Base-by-base conservation (phyloP, 2,797 vertebrate species). In the Eulemur mongoz region DNA sequence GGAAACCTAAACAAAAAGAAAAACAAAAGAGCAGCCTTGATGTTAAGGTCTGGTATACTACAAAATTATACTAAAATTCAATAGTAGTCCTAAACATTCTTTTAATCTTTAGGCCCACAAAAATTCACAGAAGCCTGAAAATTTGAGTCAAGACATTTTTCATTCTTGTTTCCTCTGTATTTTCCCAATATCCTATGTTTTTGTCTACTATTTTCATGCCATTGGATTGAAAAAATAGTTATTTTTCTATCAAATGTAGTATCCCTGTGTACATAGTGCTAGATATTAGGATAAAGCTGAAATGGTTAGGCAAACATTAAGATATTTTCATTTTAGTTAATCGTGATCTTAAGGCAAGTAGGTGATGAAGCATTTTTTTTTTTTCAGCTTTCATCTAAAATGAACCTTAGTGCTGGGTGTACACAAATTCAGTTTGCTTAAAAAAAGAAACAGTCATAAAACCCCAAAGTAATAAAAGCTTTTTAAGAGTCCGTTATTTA, bases 331-430 rank as follows among this genome's bases (percentile, higher is more conserved):
- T 75, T 50, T 75, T 50, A 69, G 32, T 54, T 91, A 50, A 94
- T 65, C 84, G 11, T 78, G 30, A 84, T 54, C 35, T 88, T 61
- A 88, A 80, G 20, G 72, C 38, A 81, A 73, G 32, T 59, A 30
- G 75, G 27, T 63, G 22, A 95, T 69, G 27, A 69, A 23, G 10
- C 2, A 23, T 48, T 27, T 91, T 82, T 90, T 85, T 30, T 91
- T 82, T 84, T 85, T 27, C 11, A 45, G 27, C 61, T 70, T 90
- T 91, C 35, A 69, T 96, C 95, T 92, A 87, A n/a, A 92, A 90
- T 57, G 30, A 91, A 82, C 18, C 7, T 30, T 57, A 63, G 3
- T 85, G 1, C 17, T 65, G 35, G 22, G 13, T 40, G 23, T 27
- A 76, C 12, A 57, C 15, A 70, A 96, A 94, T 93, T 52, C 54